Evolutionary conservation across 2,888 invertebrate genomes (phyloP).

Genomic region (Microctonus aethiopoides): DNA sequence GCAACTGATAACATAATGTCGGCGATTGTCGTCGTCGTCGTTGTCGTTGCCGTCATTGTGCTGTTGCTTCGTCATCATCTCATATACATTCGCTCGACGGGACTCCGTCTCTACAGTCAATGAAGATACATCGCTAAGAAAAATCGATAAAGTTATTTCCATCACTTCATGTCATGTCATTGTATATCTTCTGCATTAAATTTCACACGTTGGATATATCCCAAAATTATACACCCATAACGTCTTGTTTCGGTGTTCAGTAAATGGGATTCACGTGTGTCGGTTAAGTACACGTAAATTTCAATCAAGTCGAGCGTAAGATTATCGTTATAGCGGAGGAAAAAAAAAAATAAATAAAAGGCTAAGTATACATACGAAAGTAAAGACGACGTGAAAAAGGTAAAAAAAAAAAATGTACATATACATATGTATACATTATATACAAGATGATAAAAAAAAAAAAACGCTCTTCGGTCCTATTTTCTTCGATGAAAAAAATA

Average conservation of each 20-base stretch:
- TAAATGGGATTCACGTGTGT: background rate
- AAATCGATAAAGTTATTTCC: conserved; percentile 19
- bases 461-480: conserved; percentile 18
- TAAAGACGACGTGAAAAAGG: conserved; percentile 8
- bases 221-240: background rate
- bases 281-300: conserved; percentile 18
- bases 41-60: conserved; percentile 1
- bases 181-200: background rate
- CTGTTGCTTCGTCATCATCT: conserved; percentile 8
- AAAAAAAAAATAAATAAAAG: conserved; percentile 10
- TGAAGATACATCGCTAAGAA: conserved; percentile 7
- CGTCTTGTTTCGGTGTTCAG: background rate
- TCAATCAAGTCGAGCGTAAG: conserved; percentile 16
- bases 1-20: conserved; percentile 27
- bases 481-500: conserved; percentile 26
- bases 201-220: background rate
- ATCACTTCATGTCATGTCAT: background rate
- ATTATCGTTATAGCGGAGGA: background rate
- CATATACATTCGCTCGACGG: conserved; percentile 6
- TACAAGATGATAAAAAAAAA: no score
- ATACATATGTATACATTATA: no score
- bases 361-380: background rate
- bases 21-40: conserved; percentile 16
- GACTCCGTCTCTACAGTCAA: conserved; percentile 19
- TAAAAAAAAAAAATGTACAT: conserved; percentile 18